Evolutionary conservation across 1,140 invertebrate genomes (phyloP).

Genomic region (Lucilia sericata): DNA sequence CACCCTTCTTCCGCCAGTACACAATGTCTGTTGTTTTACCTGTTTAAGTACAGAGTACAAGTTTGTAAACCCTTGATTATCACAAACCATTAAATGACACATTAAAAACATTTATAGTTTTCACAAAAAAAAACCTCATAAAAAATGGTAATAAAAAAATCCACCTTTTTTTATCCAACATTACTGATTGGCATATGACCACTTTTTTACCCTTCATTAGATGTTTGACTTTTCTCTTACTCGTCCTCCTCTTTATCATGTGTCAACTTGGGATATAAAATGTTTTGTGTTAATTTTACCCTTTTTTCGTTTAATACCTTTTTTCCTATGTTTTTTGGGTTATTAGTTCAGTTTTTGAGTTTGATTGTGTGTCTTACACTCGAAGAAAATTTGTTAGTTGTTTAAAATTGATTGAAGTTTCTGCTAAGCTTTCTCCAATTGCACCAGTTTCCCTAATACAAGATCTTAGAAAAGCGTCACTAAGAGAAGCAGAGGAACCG

Average conservation of each 20-base stretch:
- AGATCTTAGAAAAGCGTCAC: too few species aligned
- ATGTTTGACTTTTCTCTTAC: background rate
- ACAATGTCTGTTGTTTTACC: background rate
- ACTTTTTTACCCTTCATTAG: constrained; percentile 16
- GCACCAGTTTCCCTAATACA: too few species aligned
- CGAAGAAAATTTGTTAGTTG: background rate
- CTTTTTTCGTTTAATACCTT: background rate
- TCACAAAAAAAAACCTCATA: background rate
- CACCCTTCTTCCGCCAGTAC: background rate
- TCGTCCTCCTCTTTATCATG: background rate
- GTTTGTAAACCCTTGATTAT: background rate
- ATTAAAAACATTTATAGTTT: background rate
- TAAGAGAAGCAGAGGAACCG: too few species aligned
- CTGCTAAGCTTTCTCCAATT: too few species aligned
- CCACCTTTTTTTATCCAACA: background rate
- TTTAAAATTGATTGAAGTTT: background rate
- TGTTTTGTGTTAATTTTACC: background rate
- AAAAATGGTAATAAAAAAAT: background rate
- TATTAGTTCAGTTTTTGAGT: too few species aligned
- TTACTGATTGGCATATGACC: constrained; percentile 3
- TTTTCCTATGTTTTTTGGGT: background rate
- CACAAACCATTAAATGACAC: constrained; percentile 20
- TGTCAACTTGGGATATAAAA: background rate
- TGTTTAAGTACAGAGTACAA: background rate
- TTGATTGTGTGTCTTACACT: background rate